phyloP scores from a whole-genome alignment of 2,888 invertebrate genomes.

The Hirtodrosophila trivittata region DNA sequence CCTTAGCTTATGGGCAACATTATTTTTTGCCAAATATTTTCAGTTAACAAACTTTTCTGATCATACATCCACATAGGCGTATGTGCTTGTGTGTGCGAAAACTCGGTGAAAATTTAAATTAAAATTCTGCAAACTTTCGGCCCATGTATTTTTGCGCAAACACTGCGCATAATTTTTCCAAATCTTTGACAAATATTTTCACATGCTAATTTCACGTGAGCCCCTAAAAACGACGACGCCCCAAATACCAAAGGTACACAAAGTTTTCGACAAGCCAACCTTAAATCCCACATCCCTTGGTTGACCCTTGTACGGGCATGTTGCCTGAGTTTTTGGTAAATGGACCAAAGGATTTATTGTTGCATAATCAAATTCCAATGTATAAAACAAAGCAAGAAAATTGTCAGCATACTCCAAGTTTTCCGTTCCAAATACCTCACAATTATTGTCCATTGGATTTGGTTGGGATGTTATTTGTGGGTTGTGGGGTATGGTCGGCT shows the following conservation, averaged over 20 bases:
- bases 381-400: conserved; percentile 64
- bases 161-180: conserved; percentile 79
- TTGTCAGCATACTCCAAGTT: conserved; percentile 63
- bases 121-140: conserved; percentile 69
- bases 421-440: conserved; percentile 29
- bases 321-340: conserved; percentile 43
- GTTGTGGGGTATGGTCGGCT: not conserved
- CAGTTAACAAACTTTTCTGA: conserved; percentile 66
- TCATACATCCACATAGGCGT: conserved; percentile 22
- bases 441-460: conserved; percentile 27
- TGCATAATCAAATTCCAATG: conserved; percentile 72
- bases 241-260: conserved; percentile 50
- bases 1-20: conserved; percentile 77
- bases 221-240: not conserved
- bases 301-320: not conserved
- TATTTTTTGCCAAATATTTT: conserved; percentile 72
- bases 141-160: conserved; percentile 71
- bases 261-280: conserved; percentile 16
- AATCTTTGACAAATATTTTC: conserved; percentile 80
- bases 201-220: conserved; percentile 77
- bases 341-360: conserved; percentile 76
- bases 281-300: not conserved
- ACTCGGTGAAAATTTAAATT: conserved; percentile 71
- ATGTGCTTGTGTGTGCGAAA: conserved; percentile 26
- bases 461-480: not conserved